phyloP scores from a whole-genome alignment of 2,797 vertebrate species.

The Ceryle rudis region DNA sequence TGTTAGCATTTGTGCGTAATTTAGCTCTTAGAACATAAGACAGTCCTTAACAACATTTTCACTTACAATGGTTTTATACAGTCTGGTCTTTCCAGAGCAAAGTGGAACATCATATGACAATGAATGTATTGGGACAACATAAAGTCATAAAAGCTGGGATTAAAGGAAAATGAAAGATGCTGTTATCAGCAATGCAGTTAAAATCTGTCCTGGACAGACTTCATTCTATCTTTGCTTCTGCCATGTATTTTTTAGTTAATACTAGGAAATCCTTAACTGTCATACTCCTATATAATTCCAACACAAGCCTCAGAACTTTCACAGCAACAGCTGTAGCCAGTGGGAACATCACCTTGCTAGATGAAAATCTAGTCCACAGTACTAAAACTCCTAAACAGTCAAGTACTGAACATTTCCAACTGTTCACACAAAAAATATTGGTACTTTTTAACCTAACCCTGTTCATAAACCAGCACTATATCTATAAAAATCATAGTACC shows the following conservation, averaged over 20 bases:
- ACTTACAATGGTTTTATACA: accelerated
- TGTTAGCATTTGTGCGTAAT: background rate
- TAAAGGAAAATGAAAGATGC: background rate
- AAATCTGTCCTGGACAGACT: background rate
- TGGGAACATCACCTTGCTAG: background rate
- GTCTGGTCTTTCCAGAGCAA: background rate
- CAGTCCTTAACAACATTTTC: background rate
- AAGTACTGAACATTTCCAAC: background rate
- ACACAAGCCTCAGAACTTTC: background rate
- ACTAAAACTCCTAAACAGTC: background rate
- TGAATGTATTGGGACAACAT: background rate
- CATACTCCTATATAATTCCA: background rate
- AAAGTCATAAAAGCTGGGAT: background rate
- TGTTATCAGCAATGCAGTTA: background rate
- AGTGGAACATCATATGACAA: background rate
- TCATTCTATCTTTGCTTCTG: background rate
- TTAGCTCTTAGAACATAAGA: background rate
- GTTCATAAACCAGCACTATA: background rate
- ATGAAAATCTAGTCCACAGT: background rate
- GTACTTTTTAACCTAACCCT: background rate
- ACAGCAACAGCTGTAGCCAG: background rate
- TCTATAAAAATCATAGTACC: background rate
- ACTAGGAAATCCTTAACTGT: background rate
- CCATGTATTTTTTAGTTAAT: background rate
- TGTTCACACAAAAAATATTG: background rate